Evolutionary conservation across 2,888 invertebrate species (phyloP), one percentile per base, ranked within the genome.

Genomic region (Caenorhabditis sulstoni): DNA sequence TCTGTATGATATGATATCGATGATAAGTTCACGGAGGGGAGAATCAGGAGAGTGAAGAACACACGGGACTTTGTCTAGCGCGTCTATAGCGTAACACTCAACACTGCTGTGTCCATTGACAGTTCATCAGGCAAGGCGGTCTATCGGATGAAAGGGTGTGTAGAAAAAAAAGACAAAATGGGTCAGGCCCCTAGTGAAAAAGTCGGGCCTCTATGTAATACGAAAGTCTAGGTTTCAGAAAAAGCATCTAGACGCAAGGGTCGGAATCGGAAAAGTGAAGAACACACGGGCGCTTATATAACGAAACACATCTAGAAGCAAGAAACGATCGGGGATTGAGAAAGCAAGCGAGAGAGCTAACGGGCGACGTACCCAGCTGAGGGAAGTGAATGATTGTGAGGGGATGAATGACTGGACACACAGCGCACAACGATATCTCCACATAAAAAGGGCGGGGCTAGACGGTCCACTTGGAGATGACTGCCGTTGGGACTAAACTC

Each of bases 61-160:
- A 58, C 44, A 41, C 57, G 39, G 39, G 57, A 9, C 57, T 41
- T 20, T 58, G 41, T 58, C 41, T 59, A 59, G 52, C 37, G 62
- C 50, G 37, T 39, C 49, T 52, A 61, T 37, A n/a, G 52, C 41
- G 41, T 37, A 41, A 41, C 52, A 39, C 37, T 37, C 37, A 55
- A 55, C 55, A 55, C 55, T 55, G 52, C 16, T 20, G 7, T 18
- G 18, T 58, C 71, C 64, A 71, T 71, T 45, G 53, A 22, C 47
- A 66, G 49, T 66, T 66, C 57, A 66, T 66, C 50, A 62, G 47
- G 49, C 7, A 49, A 20, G 37, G n/a, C 37, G 35, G 49, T 37
- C 49, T 49, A 20, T 18, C 14, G 18, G 39, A 37, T n/a, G 23
- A 71, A 37, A 3, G 29, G 65, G 50, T 57, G 57, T 64, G 58